A percentile compares a stretch with the other conserved stretches of the same genome.
Evolutionary conservation across 2,797 vertebrate genomes (phyloP).

Genomic region (Antrozous pallidus): DNA sequence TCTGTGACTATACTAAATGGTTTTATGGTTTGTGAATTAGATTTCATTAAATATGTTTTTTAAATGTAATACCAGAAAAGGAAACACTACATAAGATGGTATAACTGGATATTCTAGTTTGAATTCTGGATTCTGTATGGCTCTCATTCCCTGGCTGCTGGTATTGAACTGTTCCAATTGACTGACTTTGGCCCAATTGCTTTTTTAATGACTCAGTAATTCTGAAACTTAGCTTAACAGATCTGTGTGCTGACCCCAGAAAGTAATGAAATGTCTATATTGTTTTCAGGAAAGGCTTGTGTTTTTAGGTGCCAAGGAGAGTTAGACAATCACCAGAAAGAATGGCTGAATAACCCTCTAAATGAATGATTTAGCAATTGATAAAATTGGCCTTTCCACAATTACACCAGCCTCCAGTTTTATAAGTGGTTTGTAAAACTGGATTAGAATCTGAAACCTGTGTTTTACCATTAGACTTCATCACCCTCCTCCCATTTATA

Average conservation of each 20-base stretch:
- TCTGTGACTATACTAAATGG: not conserved
- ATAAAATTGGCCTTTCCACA: not conserved
- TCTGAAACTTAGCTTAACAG: not conserved
- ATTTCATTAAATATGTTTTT: not conserved
- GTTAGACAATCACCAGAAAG: not conserved
- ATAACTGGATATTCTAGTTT: not conserved
- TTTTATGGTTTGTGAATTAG: not conserved
- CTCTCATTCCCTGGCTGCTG: not conserved
- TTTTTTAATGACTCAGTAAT: slow-evolving; percentile 68
- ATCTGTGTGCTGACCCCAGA: not conserved
- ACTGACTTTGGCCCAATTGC: not conserved
- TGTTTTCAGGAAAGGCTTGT: not conserved
- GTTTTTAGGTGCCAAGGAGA: not conserved
- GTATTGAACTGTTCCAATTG: not conserved
- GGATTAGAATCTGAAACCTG: not conserved
- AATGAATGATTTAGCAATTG: not conserved
- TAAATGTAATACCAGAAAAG: not conserved
- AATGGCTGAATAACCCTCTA: not conserved
- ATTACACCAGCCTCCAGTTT: not conserved
- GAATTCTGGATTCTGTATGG: not conserved
- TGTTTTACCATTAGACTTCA: not conserved
- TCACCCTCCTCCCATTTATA: not conserved
- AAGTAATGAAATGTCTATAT: not conserved
- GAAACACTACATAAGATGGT: not conserved
- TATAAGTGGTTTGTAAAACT: not conserved